A percentile compares a stretch with the other conserved stretches of the same genome.
phyloP scores from a whole-genome alignment of 2,888 invertebrate genomes.

The Pocota personata region DNA sequence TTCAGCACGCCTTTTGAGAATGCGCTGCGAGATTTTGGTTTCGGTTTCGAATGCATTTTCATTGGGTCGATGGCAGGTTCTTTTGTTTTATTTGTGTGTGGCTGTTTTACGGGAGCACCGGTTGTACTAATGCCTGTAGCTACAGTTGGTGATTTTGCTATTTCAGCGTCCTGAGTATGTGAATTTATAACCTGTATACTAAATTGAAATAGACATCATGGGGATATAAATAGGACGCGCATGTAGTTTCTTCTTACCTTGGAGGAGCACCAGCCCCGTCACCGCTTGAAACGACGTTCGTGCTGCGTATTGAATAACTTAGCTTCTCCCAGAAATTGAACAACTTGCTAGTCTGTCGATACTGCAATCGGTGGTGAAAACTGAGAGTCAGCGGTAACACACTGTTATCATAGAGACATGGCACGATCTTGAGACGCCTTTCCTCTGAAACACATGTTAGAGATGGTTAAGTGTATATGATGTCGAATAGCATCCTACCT shows the following conservation, averaged over 20 bases:
- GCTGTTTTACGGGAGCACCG: slow-evolving; percentile 34
- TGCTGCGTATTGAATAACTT: slow-evolving; percentile 83
- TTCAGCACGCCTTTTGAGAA: too few relatives aligned
- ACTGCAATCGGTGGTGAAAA: slow-evolving; percentile 87
- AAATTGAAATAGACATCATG: too few relatives aligned
- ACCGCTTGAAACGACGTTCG: slow-evolving; percentile 74
- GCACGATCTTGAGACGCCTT: slow-evolving; percentile 87
- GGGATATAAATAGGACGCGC: too few relatives aligned
- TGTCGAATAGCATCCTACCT: slow-evolving; percentile 84
- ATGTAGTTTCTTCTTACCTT: slow-evolving; percentile 24
- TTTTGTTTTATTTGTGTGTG: slow-evolving; percentile 39
- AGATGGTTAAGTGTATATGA: not conserved
- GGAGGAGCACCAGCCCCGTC: too few relatives aligned
- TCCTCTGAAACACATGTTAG: slow-evolving; percentile 83
- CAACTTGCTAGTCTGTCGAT: slow-evolving; percentile 83
- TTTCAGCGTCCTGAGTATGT: too few relatives aligned
- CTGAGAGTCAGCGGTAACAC: slow-evolving; percentile 86
- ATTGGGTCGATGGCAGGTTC: not conserved
- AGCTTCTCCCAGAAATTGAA: slow-evolving; percentile 90
- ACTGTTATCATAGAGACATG: slow-evolving; percentile 87
- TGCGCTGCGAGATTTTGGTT: slow-evolving; percentile 32
- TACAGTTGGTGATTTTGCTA: too few relatives aligned
- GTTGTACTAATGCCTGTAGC: not conserved
- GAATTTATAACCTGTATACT: slow-evolving; percentile 42
- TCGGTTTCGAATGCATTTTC: slow-evolving; percentile 22